phyloP scores from a whole-genome alignment of 2,797 vertebrate species.

The Cheirogaleus major region DNA sequence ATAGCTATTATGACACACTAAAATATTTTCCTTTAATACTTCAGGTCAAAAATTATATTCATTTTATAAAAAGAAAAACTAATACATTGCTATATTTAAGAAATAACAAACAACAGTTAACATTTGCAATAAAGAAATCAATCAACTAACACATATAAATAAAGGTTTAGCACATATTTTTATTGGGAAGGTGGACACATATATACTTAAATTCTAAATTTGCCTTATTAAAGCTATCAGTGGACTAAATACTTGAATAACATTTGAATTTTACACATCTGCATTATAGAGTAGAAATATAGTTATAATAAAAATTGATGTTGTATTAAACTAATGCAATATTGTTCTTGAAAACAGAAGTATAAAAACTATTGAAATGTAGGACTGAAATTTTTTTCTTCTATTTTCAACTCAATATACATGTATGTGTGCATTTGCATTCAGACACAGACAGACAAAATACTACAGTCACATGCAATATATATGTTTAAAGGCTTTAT shows the following conservation, averaged over 20 bases:
- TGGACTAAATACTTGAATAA: neutral
- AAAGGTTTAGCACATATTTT: neutral
- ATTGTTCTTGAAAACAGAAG: neutral
- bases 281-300: neutral
- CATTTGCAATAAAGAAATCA: neutral
- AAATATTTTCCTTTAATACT: neutral
- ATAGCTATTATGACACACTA: neutral
- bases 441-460: neutral
- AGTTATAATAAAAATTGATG: neutral
- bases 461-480: neutral
- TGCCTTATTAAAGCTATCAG: neutral
- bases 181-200: neutral
- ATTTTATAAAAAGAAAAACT: neutral
- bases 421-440: neutral
- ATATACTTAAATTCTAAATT: neutral
- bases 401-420: neutral
- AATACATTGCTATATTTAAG: neutral
- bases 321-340: neutral
- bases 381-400: neutral
- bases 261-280: neutral
- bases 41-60: neutral
- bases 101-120: neutral
- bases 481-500: neutral
- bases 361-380: neutral
- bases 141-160: neutral